Evolutionary conservation across 2,888 invertebrate genomes (phyloP), one percentile per base, ranked within the genome.

Genomic region (Alcis repandata): DNA sequence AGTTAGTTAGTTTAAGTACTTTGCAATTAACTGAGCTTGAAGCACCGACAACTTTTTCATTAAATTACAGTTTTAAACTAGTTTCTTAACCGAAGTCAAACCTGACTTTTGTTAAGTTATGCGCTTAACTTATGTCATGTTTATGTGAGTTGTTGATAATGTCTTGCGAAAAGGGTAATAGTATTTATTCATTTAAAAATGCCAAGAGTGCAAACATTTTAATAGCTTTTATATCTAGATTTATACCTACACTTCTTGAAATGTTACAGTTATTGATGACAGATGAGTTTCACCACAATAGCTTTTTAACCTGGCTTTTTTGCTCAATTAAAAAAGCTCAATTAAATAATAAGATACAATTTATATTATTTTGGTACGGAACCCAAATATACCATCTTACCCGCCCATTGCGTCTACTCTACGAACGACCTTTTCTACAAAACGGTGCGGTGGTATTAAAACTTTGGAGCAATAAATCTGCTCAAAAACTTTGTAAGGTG

Each of bases 401-500:
- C 27, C 27, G 27, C 27, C 36, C 36, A 10, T 11, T 9, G 36
- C 9, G 36, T 36, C 36, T 36, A 9, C 9, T 7, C 10, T 9
- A 11, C 36, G 9, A 11, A 11, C 36, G 27, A 36, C 36, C 36
- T 36, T 9, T 11, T 36, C 36, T 36, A 36, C 36, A 36, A 36
- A 36, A 11, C 10, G 11, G 9, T 36, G 36, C 36, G 36, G 36
- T 11, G 59, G 58, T 61, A 40, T 52, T 52, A 20, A 11, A 52
- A 52, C 54, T 32, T 15, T 11, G 38, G 19, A 45, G 54, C 32
- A 0, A 56, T 56, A 56, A 56, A 56, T 56, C 43, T 56, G 27
- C 27, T 10, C 41, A 27, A 27, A 56, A 56, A 56, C 43, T 56
- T 56, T 43, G 32, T 36, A 36, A 15, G 9, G 32, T 43, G 32